These are phyloP conservation scores for Triplophysa yarkandensis DNA, from an alignment of 2,797 vertebrate genomes.

Conservation along the genomic window DNA sequence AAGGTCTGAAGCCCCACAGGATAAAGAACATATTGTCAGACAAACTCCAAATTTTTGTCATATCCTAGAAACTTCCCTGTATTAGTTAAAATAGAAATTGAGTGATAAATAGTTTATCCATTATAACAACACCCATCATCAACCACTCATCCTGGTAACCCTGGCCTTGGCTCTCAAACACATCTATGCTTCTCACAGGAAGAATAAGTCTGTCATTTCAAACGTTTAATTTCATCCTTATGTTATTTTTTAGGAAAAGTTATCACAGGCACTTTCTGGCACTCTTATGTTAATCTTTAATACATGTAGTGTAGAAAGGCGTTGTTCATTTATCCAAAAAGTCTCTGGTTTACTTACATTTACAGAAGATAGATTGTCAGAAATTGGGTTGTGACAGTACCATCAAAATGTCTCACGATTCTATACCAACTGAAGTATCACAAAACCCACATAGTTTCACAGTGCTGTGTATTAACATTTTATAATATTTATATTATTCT, in stretches of 20 bases:
- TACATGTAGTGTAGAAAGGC: too few relatives aligned
- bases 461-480: too few relatives aligned
- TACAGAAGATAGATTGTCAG: too few relatives aligned
- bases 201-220: slow-evolving; percentile 21
- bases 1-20: slow-evolving; percentile 17
- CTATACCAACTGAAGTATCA: too few relatives aligned
- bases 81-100: slow-evolving; percentile 61
- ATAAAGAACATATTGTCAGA: slow-evolving; percentile 62
- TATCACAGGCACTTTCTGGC: too few relatives aligned
- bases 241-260: slow-evolving; percentile 12
- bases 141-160: slow-evolving; percentile 38
- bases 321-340: too few relatives aligned
- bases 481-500: too few relatives aligned
- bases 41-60: slow-evolving; percentile 63
- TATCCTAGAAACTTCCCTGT: slow-evolving; percentile 68
- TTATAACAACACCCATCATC: slow-evolving; percentile 18
- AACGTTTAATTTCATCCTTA: slow-evolving; percentile 16
- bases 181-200: slow-evolving; percentile 20
- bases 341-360: too few relatives aligned
- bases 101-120: slow-evolving; percentile 64
- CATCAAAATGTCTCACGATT: too few relatives aligned
- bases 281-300: too few relatives aligned
- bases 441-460: too few relatives aligned
- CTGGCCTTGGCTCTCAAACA: slow-evolving; percentile 15
- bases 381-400: too few relatives aligned